Percentiles rank a stretch among this genome's conserved stretches.
Conservation (phyloP, 2,888 invertebrate genomes). For the Ormyrus pomaceus region DNA sequence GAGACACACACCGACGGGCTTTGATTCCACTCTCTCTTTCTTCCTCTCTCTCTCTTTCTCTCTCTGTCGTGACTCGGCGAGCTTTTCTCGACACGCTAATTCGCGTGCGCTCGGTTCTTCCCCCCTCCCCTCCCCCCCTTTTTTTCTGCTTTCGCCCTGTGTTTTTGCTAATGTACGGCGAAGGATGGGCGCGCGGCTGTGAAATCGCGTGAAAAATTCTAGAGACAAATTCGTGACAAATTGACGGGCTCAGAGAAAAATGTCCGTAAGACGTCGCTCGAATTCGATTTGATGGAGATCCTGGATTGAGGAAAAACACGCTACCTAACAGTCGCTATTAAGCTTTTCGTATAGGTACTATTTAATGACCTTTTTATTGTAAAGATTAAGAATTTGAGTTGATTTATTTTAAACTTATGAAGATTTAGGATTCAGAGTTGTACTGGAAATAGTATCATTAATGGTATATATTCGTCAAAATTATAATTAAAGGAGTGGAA, state of each 20-base stretch:
- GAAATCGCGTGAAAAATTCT: slow-evolving; percentile 28
- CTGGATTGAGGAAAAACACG: background rate
- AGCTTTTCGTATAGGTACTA: too few relatives aligned
- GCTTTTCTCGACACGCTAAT: background rate
- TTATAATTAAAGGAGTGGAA: too few relatives aligned
- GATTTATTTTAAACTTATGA: too few relatives aligned
- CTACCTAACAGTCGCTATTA: too few relatives aligned
- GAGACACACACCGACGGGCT: too few relatives aligned
- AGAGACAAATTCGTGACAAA: slow-evolving; percentile 19
- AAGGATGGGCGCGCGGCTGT: background rate
- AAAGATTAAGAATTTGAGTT: too few relatives aligned
- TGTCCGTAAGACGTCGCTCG: too few relatives aligned
- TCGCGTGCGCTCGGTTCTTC: background rate
- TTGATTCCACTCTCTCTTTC: background rate
- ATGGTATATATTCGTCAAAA: too few relatives aligned
- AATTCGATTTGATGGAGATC: background rate
- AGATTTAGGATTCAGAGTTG: too few relatives aligned
- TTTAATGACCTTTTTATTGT: too few relatives aligned
- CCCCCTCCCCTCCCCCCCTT: background rate
- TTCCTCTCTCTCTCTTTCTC: background rate
- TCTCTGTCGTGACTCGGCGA: background rate
- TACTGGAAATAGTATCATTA: too few relatives aligned
- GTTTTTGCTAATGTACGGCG: background rate
- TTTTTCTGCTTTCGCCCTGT: background rate
- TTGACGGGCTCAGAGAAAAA: too few relatives aligned